Evolutionary conservation across 2,797 vertebrate species (phyloP).

Genomic region (Lagorchestes hirsutus): DNA sequence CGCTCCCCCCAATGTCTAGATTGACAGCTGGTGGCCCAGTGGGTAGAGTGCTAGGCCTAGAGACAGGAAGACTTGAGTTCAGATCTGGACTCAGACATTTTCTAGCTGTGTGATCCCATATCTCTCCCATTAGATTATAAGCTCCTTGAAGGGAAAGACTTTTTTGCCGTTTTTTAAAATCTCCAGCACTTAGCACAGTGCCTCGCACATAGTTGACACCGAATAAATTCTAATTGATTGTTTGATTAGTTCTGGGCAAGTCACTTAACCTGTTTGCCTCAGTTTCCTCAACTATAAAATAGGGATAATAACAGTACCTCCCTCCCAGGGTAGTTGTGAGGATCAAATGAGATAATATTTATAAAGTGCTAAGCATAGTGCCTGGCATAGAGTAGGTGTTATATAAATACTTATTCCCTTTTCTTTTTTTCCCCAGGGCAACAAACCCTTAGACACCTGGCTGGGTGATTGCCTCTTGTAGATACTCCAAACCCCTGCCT

Average conservation of each 20-base stretch:
- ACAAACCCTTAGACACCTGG: neutral
- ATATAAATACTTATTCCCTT: neutral
- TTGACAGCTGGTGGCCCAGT: neutral
- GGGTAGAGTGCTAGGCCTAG: neutral
- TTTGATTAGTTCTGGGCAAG: neutral
- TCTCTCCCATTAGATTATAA: neutral
- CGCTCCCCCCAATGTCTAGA: neutral
- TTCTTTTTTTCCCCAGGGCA: neutral
- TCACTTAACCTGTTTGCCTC: neutral
- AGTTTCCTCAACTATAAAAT: neutral
- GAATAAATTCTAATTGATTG: neutral
- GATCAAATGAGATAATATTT: neutral
- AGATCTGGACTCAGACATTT: neutral
- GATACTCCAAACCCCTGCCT: neutral
- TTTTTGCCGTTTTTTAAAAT: neutral
- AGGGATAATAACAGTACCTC: neutral
- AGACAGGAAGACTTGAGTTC: neutral
- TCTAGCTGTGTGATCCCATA: neutral
- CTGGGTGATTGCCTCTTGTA: neutral
- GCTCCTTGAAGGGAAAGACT: neutral
- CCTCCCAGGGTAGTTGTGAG: neutral
- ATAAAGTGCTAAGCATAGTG: neutral
- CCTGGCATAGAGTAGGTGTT: neutral
- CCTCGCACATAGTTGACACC: neutral
- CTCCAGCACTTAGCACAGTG: no score